A percentile compares a stretch with the other conserved stretches of the same genome.
Conservation (phyloP, 2,113 vertebrate genomes). For the Paracanthobrama guichenoti region DNA sequence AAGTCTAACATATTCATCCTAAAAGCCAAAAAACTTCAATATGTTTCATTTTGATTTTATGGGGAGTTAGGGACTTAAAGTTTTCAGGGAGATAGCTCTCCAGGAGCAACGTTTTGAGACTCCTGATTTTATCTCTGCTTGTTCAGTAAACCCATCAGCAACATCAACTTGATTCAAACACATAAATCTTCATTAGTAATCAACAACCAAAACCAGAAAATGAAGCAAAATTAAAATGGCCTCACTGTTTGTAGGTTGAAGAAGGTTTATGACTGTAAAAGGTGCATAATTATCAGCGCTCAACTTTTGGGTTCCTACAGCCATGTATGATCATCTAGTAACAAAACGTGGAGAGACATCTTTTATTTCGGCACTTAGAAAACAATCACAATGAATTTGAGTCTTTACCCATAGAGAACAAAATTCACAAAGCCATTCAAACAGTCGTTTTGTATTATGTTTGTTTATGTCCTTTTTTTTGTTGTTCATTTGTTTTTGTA, state of each 20-base stretch:
- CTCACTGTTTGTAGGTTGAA: conserved; percentile 56
- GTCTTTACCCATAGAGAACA: conserved; percentile 97
- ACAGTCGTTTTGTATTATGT: conserved; percentile 87
- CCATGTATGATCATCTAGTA: conserved; percentile 69
- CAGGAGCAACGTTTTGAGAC: too few relatives aligned
- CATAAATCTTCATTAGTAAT: not conserved
- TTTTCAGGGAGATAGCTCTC: too few relatives aligned
- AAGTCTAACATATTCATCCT: too few relatives aligned
- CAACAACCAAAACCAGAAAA: conserved; percentile 57
- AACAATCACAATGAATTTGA: conserved; percentile 95
- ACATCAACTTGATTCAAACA: not conserved
- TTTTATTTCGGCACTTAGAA: conserved; percentile 93
- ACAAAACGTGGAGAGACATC: conserved; percentile 77
- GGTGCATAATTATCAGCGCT: conserved; percentile 62
- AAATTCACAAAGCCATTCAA: conserved; percentile 99
- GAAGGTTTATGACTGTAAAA: conserved; percentile 61
- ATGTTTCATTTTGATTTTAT: too few relatives aligned
- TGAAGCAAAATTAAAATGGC: conserved; percentile 12
- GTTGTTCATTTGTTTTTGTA: conserved; percentile 74
- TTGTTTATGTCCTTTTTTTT: conserved; percentile 82
- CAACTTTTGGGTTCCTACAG: conserved; percentile 60
- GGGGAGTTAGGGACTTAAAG: too few relatives aligned
- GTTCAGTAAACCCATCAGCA: conserved; percentile 18
- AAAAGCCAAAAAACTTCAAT: too few relatives aligned
- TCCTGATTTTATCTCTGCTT: not conserved